Evolutionary conservation across 1,140 invertebrate genomes (phyloP).

Genomic region (Drosophila ananassae): DNA sequence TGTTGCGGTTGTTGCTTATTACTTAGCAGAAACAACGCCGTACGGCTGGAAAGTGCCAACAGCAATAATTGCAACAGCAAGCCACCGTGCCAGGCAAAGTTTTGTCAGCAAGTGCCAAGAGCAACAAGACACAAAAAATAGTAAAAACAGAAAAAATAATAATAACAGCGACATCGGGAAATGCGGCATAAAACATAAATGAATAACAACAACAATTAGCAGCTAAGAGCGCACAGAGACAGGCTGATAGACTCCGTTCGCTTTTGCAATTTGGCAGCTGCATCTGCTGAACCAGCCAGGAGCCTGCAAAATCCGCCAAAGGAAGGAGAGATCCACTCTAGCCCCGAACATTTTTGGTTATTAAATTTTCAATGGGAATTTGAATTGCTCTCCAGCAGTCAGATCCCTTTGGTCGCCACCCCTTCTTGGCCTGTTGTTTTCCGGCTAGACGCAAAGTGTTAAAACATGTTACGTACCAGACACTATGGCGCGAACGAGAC

Average conservation of each 20-base stretch:
- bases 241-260: slow-evolving; percentile 26
- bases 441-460: slow-evolving; percentile 72
- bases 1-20: slow-evolving; percentile 67
- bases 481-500: slow-evolving; percentile 6
- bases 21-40: slow-evolving; percentile 42
- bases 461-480: slow-evolving; percentile 63
- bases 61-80: slow-evolving; percentile 73
- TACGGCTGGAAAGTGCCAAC: slow-evolving; percentile 61
- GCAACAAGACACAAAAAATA: slow-evolving; percentile 18
- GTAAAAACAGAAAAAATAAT: slow-evolving; percentile 1
- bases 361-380: slow-evolving; percentile 79
- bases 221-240: slow-evolving; percentile 16
- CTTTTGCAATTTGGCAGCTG: slow-evolving; percentile 56
- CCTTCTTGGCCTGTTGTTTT: slow-evolving; percentile 25
- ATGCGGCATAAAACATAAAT: slow-evolving; percentile 76
- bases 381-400: slow-evolving; percentile 60
- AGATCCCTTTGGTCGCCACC: slow-evolving; percentile 23
- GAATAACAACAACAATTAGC: slow-evolving; percentile 72
- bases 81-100: slow-evolving; percentile 61
- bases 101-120: slow-evolving; percentile 53
- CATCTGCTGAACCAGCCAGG: not conserved
- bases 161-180: slow-evolving; percentile 31
- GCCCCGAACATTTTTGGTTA: slow-evolving; percentile 66
- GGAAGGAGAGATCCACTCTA: slow-evolving; percentile 2
- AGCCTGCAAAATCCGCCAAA: not conserved